Evolutionary conservation across 2,888 invertebrate species (phyloP).

Genomic region (Podabrus alpinus): DNA sequence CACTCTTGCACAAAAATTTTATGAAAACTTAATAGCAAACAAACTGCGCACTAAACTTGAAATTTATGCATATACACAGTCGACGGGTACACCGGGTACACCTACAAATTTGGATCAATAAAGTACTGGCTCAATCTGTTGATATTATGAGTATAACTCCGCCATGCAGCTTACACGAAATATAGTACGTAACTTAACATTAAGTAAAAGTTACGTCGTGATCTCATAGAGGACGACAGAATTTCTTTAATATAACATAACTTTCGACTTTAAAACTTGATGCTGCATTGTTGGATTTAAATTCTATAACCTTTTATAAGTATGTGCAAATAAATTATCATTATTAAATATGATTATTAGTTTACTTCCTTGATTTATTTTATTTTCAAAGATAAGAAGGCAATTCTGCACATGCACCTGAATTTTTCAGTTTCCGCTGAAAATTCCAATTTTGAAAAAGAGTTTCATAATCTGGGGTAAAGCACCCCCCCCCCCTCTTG

Average conservation of each 20-base stretch:
- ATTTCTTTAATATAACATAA: neutral
- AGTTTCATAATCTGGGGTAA: no score
- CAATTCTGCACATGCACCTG: no score
- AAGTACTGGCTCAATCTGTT: conserved; percentile 1
- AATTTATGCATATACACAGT: neutral
- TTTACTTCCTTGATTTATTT: no score
- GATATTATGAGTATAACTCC: neutral
- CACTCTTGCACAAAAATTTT: neutral
- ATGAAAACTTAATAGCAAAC: conserved; percentile 7
- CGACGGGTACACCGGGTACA: conserved; percentile 11
- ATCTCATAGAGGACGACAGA: neutral
- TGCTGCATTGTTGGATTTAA: no score
- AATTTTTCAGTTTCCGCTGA: no score
- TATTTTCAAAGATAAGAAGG: no score
- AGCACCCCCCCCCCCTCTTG: no score
- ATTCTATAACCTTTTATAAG: no score
- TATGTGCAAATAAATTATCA: no score
- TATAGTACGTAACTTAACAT: neutral
- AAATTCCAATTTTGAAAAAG: no score
- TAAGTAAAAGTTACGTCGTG: neutral
- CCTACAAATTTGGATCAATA: conserved; percentile 11
- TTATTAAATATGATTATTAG: no score
- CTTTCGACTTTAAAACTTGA: no score
- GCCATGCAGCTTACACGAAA: neutral
- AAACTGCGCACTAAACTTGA: conserved; percentile 16